Evolutionary conservation across 2,888 invertebrate genomes (phyloP).

Genomic region (Protodeltote pygarga): DNA sequence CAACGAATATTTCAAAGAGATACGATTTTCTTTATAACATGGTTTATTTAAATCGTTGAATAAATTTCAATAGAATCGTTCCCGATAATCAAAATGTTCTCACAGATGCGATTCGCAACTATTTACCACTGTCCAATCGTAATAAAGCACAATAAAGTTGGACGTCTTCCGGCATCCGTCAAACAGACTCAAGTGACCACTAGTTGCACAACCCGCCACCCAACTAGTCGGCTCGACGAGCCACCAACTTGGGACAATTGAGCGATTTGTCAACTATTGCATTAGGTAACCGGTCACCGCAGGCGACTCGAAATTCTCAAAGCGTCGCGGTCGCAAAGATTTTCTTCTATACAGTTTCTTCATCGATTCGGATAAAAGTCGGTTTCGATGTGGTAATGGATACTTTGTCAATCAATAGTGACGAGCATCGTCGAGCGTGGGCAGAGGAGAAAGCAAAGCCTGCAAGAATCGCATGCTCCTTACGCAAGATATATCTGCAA

Average conservation of each 20-base stretch:
- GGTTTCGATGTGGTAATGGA: constrained; percentile 72
- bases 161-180: constrained; percentile 81
- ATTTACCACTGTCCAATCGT: constrained; percentile 73
- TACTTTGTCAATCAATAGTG: constrained; percentile 71
- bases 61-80: constrained; percentile 54
- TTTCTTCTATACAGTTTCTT: constrained; percentile 64
- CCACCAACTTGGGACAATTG: constrained; percentile 78
- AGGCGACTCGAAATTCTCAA: constrained; percentile 62
- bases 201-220: constrained; percentile 76
- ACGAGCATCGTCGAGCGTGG: constrained; percentile 73
- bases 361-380: constrained; percentile 66
- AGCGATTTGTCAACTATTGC: constrained; percentile 84
- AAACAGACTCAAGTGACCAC: constrained; percentile 67
- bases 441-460: constrained; percentile 68
- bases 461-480: constrained; percentile 75
- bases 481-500: constrained; percentile 84
- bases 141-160: constrained; percentile 79
- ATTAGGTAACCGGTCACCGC: constrained; percentile 76
- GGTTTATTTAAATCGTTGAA: constrained; percentile 40
- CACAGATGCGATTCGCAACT: constrained; percentile 61
- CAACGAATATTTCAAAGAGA: constrained; percentile 13
- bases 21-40: constrained; percentile 22
- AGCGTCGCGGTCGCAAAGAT: constrained; percentile 51
- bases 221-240: constrained; percentile 71
- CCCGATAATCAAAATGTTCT: constrained; percentile 60